These are phyloP conservation scores for Dryobates pubescens DNA, from an alignment of 2,797 vertebrate genomes.

Conservation along the genomic window DNA sequence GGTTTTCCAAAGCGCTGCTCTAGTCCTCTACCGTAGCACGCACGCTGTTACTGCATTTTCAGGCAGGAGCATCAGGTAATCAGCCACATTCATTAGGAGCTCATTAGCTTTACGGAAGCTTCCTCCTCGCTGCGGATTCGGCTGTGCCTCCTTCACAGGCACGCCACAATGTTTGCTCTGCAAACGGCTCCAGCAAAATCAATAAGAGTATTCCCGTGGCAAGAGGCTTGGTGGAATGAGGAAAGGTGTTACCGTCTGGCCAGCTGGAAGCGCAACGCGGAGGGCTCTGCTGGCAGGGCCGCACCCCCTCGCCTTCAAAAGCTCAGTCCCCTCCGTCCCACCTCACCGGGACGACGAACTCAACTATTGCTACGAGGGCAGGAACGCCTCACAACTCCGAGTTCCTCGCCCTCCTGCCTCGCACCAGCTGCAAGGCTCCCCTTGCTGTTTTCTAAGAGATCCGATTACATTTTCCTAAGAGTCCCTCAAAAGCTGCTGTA, in stretches of 20 bases:
- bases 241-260: neutral
- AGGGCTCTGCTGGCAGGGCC: neutral
- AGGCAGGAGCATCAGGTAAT: neutral
- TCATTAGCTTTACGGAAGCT: neutral
- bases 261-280: neutral
- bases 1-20: neutral
- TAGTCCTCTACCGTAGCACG: rapidly evolving
- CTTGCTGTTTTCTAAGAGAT: slow-evolving; percentile 18
- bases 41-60: neutral
- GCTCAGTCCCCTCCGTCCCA: neutral
- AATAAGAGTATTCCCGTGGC: neutral
- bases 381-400: neutral
- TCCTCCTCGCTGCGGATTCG: neutral
- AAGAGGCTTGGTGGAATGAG: neutral
- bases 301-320: neutral
- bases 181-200: neutral
- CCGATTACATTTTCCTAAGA: neutral
- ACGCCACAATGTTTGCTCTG: neutral
- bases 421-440: neutral
- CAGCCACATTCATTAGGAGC: neutral
- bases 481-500: slow-evolving; percentile 15
- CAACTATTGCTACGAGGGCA: neutral
- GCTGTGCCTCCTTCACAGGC: neutral
- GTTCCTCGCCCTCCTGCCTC: neutral
- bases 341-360: neutral